A percentile compares a stretch with the other conserved stretches of the same genome.
These are phyloP conservation scores for Syngnathus rostellatus DNA, from an alignment of 2,797 vertebrate genomes.

Conservation along the genomic window DNA sequence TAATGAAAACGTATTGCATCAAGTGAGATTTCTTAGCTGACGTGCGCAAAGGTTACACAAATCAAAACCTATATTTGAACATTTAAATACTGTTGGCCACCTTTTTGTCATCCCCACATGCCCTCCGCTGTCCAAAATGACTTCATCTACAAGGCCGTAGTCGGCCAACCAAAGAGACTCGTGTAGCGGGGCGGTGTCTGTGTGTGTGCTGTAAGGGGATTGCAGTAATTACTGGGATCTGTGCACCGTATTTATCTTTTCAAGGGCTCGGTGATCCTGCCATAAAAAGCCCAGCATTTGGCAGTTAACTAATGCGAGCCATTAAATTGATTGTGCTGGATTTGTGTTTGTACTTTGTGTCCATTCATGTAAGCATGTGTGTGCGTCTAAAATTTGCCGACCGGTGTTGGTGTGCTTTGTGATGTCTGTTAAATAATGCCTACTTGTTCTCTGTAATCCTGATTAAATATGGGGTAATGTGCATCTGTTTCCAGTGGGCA, in stretches of 20 bases:
- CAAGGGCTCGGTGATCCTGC: conserved; percentile 69
- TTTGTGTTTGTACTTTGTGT: conserved; percentile 45
- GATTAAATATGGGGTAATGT: conserved; percentile 72
- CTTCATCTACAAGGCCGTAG: conserved; percentile 28
- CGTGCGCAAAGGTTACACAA: background rate
- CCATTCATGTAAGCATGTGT: conserved; percentile 11
- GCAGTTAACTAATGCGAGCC: conserved; percentile 84
- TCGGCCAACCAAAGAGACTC: conserved; percentile 43
- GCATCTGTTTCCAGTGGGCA: conserved; percentile 46
- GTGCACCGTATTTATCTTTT: conserved; percentile 78
- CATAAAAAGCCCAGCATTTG: conserved; percentile 78
- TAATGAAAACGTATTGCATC: background rate
- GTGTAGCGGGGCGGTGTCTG: conserved; percentile 47
- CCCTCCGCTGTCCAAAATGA: conserved; percentile 15
- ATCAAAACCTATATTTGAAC: background rate
- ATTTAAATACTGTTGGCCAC: background rate
- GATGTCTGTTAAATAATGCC: conserved; percentile 75
- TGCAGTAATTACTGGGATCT: conserved; percentile 79
- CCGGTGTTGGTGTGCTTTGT: conserved; percentile 48
- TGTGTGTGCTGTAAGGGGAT: conserved; percentile 64
- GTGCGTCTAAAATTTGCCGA: conserved; percentile 39
- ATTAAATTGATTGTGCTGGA: conserved; percentile 84
- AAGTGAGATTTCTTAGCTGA: background rate
- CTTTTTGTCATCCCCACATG: background rate
- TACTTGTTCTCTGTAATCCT: conserved; percentile 71